phyloP scores from a whole-genome alignment of 1,140 invertebrate genomes.

The Heliconius hewitsoni region DNA sequence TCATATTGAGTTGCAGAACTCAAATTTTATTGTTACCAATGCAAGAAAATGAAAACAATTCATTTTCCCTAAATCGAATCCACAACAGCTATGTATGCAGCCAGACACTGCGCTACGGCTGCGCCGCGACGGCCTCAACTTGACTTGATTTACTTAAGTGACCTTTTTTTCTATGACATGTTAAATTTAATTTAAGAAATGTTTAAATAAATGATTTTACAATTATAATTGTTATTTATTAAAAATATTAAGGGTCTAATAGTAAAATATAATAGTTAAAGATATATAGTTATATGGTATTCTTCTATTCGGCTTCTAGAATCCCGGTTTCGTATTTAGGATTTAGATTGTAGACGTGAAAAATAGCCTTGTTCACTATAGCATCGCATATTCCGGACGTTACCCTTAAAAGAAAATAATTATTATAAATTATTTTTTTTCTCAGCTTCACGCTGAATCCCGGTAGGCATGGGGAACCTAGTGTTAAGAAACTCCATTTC shows the following conservation, averaged over 20 bases:
- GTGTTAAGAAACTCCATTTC: too few species aligned
- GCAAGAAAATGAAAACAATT: too few species aligned
- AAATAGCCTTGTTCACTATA: conserved; percentile 74
- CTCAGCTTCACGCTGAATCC: too few species aligned
- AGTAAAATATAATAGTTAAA: conserved; percentile 3
- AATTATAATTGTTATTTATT: not conserved
- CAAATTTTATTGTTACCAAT: too few species aligned
- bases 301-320: conserved; percentile 61
- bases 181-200: not conserved
- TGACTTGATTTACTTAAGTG: too few species aligned
- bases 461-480: too few species aligned
- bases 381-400: conserved; percentile 76
- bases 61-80: too few species aligned
- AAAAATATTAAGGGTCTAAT: not conserved
- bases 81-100: too few species aligned
- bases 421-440: not conserved
- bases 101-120: too few species aligned
- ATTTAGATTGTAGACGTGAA: conserved; percentile 59
- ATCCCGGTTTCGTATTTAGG: conserved; percentile 54
- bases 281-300: conserved; percentile 10
- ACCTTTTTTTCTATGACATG: not conserved
- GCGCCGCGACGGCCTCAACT: too few species aligned
- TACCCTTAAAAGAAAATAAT: conserved; percentile 48
- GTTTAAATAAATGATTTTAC: not conserved
- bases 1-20: too few species aligned